phyloP scores from a whole-genome alignment of 2,888 invertebrate genomes.

The Chalcosyrphus nemorum region DNA sequence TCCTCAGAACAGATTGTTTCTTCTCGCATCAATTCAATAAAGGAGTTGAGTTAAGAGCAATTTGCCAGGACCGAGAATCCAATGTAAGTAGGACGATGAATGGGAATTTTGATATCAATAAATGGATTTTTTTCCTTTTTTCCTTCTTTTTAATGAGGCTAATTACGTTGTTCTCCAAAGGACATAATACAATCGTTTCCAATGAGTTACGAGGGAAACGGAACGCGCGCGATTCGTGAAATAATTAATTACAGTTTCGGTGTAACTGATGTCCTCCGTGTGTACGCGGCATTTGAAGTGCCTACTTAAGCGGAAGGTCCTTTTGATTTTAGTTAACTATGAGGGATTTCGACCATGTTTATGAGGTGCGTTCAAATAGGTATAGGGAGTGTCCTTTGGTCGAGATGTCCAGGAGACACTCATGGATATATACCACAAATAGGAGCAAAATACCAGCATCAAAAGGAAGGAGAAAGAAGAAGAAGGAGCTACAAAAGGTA shows the following conservation, averaged over 20 bases:
- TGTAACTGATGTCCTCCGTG: background rate
- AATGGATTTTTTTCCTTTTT: slow-evolving; percentile 2
- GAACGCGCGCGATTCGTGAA: background rate
- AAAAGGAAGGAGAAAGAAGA: no score
- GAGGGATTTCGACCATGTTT: no score
- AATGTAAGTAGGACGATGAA: slow-evolving; percentile 1
- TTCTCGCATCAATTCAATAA: background rate
- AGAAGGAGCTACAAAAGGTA: no score
- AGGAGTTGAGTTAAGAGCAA: background rate
- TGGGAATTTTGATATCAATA: background rate
- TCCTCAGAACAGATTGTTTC: slow-evolving; percentile 25
- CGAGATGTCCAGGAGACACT: no score
- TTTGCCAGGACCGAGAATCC: background rate
- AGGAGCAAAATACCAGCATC: no score
- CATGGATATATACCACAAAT: no score
- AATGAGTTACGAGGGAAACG: background rate
- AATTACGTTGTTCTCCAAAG: background rate
- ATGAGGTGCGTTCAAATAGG: no score
- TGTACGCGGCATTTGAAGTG: background rate
- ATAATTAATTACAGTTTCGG: background rate
- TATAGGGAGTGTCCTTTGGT: no score
- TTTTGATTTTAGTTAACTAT: no score
- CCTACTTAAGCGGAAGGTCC: background rate
- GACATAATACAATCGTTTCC: background rate
- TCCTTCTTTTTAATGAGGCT: slow-evolving; percentile 9